Conservation (phyloP, 2,797 vertebrate genomes). For the Notolabrus celidotus region DNA sequence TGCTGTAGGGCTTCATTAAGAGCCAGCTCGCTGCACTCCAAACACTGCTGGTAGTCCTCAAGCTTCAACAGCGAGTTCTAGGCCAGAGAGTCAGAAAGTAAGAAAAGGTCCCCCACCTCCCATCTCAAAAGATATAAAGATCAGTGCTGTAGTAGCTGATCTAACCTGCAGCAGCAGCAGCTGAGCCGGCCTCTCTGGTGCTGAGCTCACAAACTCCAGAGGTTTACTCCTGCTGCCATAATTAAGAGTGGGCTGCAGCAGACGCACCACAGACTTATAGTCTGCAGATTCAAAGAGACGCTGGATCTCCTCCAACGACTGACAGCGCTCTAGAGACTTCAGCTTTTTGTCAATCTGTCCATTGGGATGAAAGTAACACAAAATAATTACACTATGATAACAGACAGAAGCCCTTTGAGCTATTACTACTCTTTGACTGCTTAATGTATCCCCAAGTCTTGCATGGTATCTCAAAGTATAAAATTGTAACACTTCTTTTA, state of each 20-base stretch:
- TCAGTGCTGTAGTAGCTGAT: background rate
- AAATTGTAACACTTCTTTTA: too few relatives aligned
- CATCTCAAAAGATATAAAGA: background rate
- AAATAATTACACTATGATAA: constrained; percentile 13
- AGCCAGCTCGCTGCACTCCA: constrained; percentile 93
- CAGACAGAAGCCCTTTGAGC: background rate
- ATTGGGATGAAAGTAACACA: background rate
- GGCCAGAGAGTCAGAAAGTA: constrained; percentile 7
- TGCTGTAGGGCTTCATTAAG: constrained; percentile 96
- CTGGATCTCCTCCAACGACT: constrained; percentile 98
- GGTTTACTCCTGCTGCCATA: constrained; percentile 88
- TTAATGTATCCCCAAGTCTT: too few relatives aligned
- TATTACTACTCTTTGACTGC: background rate
- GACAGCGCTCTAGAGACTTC: constrained; percentile 96
- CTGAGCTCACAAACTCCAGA: constrained; percentile 93
- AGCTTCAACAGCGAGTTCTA: constrained; percentile 93
- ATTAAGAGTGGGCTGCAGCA: constrained; percentile 93
- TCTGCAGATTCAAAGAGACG: constrained; percentile 93
- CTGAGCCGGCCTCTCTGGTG: constrained; percentile 96
- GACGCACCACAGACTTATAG: constrained; percentile 90
- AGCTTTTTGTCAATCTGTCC: constrained; percentile 95
- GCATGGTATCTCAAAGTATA: too few relatives aligned
- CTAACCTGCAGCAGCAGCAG: constrained; percentile 94
- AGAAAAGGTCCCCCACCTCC: background rate
- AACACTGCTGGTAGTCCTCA: constrained; percentile 91